Percentiles rank a stretch among this genome's conserved stretches.
Evolutionary conservation across 2,888 invertebrate species (phyloP).

Genomic region (Tetrapedia diversipes): DNA sequence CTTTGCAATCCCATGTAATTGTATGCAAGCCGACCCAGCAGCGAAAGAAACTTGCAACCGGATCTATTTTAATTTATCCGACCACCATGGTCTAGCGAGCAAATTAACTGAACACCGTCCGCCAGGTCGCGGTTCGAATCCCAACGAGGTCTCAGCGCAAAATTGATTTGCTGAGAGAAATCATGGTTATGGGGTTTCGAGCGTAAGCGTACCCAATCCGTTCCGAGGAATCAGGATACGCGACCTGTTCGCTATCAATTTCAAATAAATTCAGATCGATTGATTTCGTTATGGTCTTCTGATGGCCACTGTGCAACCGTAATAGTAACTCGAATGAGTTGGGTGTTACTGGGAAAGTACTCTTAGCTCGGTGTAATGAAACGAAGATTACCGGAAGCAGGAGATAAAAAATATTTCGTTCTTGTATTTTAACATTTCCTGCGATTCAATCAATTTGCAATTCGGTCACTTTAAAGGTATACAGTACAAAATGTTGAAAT

Average conservation of each 20-base stretch:
- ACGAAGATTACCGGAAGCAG: too few species aligned
- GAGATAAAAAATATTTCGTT: too few species aligned
- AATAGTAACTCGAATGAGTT: too few species aligned
- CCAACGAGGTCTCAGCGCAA: constrained; percentile 78
- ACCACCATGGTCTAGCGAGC: constrained; percentile 76
- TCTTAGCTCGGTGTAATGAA: too few species aligned
- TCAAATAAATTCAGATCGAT: constrained; percentile 36
- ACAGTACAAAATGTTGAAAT: too few species aligned
- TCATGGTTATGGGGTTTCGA: constrained; percentile 65
- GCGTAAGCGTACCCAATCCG: constrained; percentile 60
- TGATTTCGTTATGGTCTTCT: neutral
- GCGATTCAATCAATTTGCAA: too few species aligned
- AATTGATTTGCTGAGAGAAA: constrained; percentile 70
- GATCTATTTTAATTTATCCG: constrained; percentile 76
- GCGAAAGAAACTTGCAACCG: constrained; percentile 62
- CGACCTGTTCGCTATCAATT: constrained; percentile 30
- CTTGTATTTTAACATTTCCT: too few species aligned
- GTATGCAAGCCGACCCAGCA: constrained; percentile 18
- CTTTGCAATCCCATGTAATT: constrained; percentile 24
- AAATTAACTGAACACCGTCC: constrained; percentile 79
- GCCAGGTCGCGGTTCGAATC: constrained; percentile 78
- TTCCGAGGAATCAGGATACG: constrained; percentile 68
- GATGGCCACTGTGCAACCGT: neutral
- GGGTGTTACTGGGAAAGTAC: too few species aligned
- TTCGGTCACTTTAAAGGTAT: too few species aligned